Conservation (phyloP, 2,113 vertebrate genomes). For the Malurus melanocephalus region DNA sequence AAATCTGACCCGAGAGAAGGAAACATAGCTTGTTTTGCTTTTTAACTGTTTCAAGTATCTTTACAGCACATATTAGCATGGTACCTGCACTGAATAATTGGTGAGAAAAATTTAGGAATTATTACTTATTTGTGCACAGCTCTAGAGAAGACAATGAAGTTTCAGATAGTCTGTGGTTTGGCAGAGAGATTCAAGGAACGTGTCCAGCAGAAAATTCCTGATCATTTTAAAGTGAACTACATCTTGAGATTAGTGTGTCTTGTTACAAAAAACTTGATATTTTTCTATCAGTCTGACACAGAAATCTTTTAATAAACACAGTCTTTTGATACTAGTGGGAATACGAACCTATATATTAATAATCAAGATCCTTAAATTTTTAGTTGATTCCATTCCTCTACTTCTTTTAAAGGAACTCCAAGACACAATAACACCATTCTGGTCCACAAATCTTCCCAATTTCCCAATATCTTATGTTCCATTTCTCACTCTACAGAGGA, state of each 20-base stretch:
- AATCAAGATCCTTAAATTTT: background rate
- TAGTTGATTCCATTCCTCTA: background rate
- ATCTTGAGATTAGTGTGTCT: background rate
- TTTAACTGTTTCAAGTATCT: background rate
- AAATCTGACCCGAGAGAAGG: background rate
- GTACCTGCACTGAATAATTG: background rate
- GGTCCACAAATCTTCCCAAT: background rate
- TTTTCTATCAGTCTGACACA: background rate
- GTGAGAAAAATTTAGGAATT: background rate
- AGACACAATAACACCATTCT: background rate
- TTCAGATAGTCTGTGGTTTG: background rate
- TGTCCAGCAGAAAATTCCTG: background rate
- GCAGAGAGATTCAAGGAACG: background rate
- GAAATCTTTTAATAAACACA: background rate
- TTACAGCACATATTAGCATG: background rate
- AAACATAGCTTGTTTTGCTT: background rate
- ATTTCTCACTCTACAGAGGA: background rate
- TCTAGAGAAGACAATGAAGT: background rate
- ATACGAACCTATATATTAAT: background rate
- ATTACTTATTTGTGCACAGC: background rate
- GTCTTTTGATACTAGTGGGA: background rate
- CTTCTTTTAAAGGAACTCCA: background rate
- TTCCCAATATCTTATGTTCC: background rate
- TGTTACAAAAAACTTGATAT: background rate
- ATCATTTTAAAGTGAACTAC: background rate